A percentile compares a stretch with the other conserved stretches of the same genome.
phyloP scores from a whole-genome alignment of 2,113 vertebrate genomes.

The Lates calcarifer region DNA sequence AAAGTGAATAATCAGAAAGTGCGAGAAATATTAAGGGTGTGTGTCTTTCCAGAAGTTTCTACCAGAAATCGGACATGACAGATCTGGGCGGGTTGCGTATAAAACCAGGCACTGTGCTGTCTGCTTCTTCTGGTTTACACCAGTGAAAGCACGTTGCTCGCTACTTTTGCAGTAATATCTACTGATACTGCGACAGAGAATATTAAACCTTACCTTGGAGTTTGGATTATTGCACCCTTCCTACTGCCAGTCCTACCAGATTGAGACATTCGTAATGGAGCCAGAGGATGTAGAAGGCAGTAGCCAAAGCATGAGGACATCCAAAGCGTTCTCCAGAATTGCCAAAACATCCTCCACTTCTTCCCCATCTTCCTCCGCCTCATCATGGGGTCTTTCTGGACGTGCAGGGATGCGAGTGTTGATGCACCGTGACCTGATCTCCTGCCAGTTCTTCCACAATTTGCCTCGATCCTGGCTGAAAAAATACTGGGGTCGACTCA shows the following conservation, averaged over 20 bases:
- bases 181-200: not conserved
- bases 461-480: conserved; percentile 79
- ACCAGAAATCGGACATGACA: not conserved
- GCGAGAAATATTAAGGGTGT: conserved; percentile 21
- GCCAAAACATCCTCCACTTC: conserved; percentile 25
- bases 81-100: conserved; percentile 4
- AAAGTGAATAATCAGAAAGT: conserved; percentile 24
- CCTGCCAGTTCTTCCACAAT: conserved; percentile 85
- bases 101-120: conserved; percentile 10
- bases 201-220: not conserved
- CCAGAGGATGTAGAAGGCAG: conserved; percentile 10
- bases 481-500: conserved; percentile 49
- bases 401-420: conserved; percentile 85
- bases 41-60: conserved; percentile 47
- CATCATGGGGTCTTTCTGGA: conserved; percentile 80
- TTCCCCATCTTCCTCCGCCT: conserved; percentile 33
- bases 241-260: not conserved
- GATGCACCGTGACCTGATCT: conserved; percentile 87
- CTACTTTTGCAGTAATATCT: not conserved
- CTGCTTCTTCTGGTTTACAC: not conserved
- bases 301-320: not conserved
- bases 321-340: conserved; percentile 19
- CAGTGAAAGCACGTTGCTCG: not conserved
- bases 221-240: conserved; percentile 9
- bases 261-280: conserved; percentile 57